Base-by-base conservation (phyloP, 2,113 vertebrate species). In the Cettia cetti region DNA sequence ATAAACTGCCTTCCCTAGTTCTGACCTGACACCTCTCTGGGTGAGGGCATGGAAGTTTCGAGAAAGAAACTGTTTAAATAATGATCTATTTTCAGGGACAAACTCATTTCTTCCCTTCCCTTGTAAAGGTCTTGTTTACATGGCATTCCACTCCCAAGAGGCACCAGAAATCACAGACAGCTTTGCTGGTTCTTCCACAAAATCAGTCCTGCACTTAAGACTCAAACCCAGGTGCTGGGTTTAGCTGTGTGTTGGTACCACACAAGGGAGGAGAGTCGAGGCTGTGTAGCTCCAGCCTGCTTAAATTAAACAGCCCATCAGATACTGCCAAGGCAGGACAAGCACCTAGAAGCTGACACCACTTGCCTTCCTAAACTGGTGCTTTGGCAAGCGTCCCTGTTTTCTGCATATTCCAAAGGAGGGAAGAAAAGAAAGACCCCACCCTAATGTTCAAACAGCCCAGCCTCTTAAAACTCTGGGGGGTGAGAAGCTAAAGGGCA, bases 1-100 rank as follows among this genome's bases (percentile, higher is more conserved):
- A 82, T 80, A 93, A 94, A 94, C 68, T 65, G 79, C 89, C 49
- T 89, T 86, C 63, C 70, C 72, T 77, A 79, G 71, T 90, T 82
- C 69, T 97, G 94, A 96, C 95, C 92, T 88, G 86, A 96, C 96
- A 97, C 93, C 78, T 90, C 68, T 31, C 60, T 7, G 70, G 50
- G 88, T 92, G 88, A 95, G 53, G 97, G 94, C 69, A 70, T 82
- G 79, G 74, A 87, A 84, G 47, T 74, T 94, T 90, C 1, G 4
- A 77, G 81, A 93, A 85, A 68, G 59, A 92, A 92, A 83, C 80
- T 94, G 65, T 90, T 90, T 83, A 93, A 86, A 68, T 76, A 96
- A 97, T 47, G 82, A 94, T 35, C 64, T 61, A 61, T 82, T 97
- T 92, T 70, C 80, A 90, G 59, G 91, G 92, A 66, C 69, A 95